These are phyloP conservation scores for Cheilosia scutellata DNA, from an alignment of 2,888 invertebrate genomes.

Conservation along the genomic window DNA sequence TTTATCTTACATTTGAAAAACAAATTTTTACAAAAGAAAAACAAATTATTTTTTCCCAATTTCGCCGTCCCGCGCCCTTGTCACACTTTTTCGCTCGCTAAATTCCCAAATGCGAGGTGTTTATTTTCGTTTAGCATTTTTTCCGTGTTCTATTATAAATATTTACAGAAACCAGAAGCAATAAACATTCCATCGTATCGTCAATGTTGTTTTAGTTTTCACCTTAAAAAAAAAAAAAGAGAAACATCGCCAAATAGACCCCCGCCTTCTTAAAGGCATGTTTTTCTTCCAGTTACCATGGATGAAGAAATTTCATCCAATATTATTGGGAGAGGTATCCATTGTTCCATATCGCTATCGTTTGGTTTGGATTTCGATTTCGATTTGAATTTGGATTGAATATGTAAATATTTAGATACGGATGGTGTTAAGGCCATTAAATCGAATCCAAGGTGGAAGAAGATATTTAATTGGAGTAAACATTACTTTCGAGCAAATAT, in stretches of 20 bases:
- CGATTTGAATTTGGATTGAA: constrained; percentile 34
- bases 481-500: constrained; percentile 68
- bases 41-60: no score
- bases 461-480: constrained; percentile 73
- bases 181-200: constrained; percentile 51
- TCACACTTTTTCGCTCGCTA: constrained; percentile 21
- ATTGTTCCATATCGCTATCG: constrained; percentile 57
- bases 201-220: constrained; percentile 54
- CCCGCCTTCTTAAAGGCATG: neutral
- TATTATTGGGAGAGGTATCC: constrained; percentile 19
- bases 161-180: constrained; percentile 58
- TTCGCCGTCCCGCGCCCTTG: neutral
- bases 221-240: constrained; percentile 14
- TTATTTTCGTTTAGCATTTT: constrained; percentile 20
- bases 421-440: constrained; percentile 67
- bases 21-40: no score
- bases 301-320: constrained; percentile 12
- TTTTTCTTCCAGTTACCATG: constrained; percentile 9
- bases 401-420: constrained; percentile 69
- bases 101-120: neutral
- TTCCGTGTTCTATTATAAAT: constrained; percentile 48
- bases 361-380: constrained; percentile 43
- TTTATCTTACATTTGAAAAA: no score
- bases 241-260: neutral
- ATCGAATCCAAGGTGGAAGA: constrained; percentile 67